These are phyloP conservation scores for Melangyna quadrimaculata DNA, from an alignment of 2,888 invertebrate species.

Conservation along the genomic window DNA sequence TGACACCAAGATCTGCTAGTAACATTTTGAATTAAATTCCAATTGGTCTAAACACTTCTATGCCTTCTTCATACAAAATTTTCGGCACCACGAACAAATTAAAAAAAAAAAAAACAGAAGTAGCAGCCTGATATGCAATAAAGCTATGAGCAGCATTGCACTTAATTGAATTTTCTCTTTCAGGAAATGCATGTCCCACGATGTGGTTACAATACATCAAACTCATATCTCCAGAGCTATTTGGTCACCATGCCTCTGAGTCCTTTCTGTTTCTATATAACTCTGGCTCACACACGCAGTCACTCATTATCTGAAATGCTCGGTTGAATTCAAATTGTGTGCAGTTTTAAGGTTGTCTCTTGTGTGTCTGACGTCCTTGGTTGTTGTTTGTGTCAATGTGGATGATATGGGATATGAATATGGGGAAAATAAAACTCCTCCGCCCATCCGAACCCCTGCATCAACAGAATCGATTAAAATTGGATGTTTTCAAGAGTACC, in stretches of 20 bases:
- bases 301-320: conserved; percentile 59
- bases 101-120: background rate
- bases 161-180: conserved; percentile 64
- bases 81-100: background rate
- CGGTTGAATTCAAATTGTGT: conserved; percentile 55
- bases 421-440: background rate
- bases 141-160: conserved; percentile 25
- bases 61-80: background rate
- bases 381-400: background rate
- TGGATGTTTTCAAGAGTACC: conserved; percentile 58
- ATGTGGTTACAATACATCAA: conserved; percentile 59
- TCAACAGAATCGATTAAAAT: conserved; percentile 65
- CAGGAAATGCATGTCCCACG: conserved; percentile 44
- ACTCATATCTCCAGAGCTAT: conserved; percentile 27
- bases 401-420: background rate
- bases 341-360: conserved; percentile 46
- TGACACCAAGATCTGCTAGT: too few relatives aligned
- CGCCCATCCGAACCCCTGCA: background rate
- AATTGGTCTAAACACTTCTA: background rate
- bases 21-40: background rate
- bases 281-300: conserved; percentile 13
- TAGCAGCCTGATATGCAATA: conserved; percentile 6
- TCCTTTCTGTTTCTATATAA: background rate
- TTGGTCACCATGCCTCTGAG: conserved; percentile 21
- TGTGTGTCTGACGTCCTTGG: conserved; percentile 48